Evolutionary conservation across 2,113 vertebrate species (phyloP).

Genomic region (Pseudopipra pipra): DNA sequence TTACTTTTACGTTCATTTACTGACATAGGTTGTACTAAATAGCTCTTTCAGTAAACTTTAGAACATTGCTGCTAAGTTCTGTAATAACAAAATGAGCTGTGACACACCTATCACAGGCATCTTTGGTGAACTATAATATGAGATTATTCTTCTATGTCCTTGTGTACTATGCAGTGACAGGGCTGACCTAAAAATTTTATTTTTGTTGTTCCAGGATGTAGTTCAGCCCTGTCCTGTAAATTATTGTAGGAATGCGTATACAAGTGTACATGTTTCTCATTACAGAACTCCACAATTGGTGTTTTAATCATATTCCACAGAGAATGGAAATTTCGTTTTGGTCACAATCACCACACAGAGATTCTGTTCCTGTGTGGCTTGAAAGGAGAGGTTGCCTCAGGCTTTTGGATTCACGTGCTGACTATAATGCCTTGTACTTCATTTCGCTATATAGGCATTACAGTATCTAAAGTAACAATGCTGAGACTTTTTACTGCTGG

Average conservation of each 20-base stretch:
- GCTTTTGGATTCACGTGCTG: neutral
- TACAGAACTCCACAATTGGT: neutral
- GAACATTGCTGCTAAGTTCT: constrained; percentile 14
- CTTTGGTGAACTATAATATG: neutral
- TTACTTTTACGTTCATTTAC: neutral
- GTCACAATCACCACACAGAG: neutral
- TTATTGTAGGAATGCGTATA: neutral
- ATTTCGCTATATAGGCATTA: neutral
- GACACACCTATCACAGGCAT: neutral
- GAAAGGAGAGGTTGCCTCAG: neutral
- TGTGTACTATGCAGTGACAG: neutral
- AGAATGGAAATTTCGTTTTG: neutral
- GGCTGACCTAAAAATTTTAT: neutral
- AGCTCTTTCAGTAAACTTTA: neutral
- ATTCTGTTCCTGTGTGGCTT: neutral
- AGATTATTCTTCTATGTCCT: neutral
- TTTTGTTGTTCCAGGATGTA: neutral
- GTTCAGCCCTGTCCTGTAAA: neutral
- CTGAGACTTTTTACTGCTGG: neutral
- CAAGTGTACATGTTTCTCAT: neutral
- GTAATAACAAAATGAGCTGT: neutral
- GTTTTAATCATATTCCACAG: neutral
- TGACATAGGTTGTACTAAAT: neutral
- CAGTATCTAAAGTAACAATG: neutral
- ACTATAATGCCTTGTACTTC: neutral